These are phyloP conservation scores for Microtus richardsoni DNA, from an alignment of 2,113 vertebrate species.

Conservation along the genomic window DNA sequence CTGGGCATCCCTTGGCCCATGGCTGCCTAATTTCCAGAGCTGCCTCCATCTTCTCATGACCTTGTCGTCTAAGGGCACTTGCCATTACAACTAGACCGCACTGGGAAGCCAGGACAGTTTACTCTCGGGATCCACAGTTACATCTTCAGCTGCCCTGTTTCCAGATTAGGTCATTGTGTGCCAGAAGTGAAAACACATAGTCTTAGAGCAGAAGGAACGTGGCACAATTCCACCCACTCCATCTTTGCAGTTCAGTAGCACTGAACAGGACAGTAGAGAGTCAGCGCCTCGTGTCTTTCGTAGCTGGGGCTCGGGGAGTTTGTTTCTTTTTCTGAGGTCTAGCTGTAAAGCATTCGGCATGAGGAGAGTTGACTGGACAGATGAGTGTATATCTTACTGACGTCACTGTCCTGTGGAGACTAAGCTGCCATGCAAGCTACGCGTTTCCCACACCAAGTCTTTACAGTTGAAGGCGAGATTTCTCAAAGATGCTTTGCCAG, in stretches of 20 bases:
- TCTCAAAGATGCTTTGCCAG: slow-evolving; percentile 78
- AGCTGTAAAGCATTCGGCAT: slow-evolving; percentile 75
- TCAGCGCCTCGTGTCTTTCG: slow-evolving; percentile 14
- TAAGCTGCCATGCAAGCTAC: slow-evolving; percentile 2
- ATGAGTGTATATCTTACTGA: slow-evolving; percentile 43
- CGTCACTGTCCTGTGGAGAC: slow-evolving; percentile 45
- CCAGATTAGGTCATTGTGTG: not conserved
- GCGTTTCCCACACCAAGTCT: slow-evolving; percentile 69
- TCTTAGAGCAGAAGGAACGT: not conserved
- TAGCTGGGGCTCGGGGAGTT: slow-evolving; percentile 47
- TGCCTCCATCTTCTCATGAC: not conserved
- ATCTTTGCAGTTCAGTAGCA: not conserved
- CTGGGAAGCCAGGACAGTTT: not conserved
- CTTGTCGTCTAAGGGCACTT: not conserved
- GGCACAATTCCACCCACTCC: not conserved
- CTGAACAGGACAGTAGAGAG: not conserved
- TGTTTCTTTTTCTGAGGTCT: slow-evolving; percentile 74
- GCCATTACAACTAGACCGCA: not conserved
- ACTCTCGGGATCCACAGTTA: not conserved
- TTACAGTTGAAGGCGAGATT: slow-evolving; percentile 76
- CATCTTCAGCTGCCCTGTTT: not conserved
- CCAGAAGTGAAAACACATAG: not conserved
- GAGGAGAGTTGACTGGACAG: slow-evolving; percentile 61
- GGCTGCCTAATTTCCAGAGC: not conserved
- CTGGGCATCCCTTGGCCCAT: not conserved